These are phyloP conservation scores for Cantharis rustica DNA, from an alignment of 2,888 invertebrate genomes.

Conservation along the genomic window DNA sequence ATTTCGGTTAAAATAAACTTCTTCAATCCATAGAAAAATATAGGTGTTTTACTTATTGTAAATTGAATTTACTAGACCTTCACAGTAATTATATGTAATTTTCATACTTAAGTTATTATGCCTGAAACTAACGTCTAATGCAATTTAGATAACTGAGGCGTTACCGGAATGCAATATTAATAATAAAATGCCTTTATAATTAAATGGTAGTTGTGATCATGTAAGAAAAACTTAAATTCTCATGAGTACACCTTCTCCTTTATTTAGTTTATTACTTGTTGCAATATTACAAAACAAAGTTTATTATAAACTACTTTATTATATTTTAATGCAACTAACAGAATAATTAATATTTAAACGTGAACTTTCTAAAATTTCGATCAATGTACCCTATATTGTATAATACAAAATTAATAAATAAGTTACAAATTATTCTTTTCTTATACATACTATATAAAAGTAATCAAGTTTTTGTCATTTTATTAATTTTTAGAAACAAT, in stretches of 20 bases:
- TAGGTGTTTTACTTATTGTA: neutral
- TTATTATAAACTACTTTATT: neutral
- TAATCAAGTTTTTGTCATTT: neutral
- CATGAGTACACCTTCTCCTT: slow-evolving; percentile 2
- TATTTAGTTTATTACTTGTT: neutral
- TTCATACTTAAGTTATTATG: slow-evolving; percentile 3
- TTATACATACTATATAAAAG: too few relatives aligned
- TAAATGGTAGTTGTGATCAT: slow-evolving; percentile 14
- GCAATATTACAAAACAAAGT: neutral
- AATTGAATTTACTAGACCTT: neutral
- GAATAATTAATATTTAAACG: neutral
- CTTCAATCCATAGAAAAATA: neutral
- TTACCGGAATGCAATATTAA: slow-evolving; percentile 19
- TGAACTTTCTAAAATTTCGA: neutral
- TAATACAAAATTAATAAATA: neutral
- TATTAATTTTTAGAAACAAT: neutral
- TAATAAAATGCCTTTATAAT: slow-evolving; percentile 18
- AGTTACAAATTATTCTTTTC: neutral
- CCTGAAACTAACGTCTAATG: slow-evolving; percentile 17
- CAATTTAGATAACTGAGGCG: slow-evolving; percentile 18
- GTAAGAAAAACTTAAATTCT: slow-evolving; percentile 12
- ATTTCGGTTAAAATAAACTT: neutral
- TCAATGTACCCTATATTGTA: neutral
- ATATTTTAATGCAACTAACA: neutral
- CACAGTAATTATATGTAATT: neutral